A percentile compares a stretch with the other conserved stretches of the same genome.
phyloP scores from a whole-genome alignment of 1,140 invertebrate genomes.

The Metopolophium dirhodum region DNA sequence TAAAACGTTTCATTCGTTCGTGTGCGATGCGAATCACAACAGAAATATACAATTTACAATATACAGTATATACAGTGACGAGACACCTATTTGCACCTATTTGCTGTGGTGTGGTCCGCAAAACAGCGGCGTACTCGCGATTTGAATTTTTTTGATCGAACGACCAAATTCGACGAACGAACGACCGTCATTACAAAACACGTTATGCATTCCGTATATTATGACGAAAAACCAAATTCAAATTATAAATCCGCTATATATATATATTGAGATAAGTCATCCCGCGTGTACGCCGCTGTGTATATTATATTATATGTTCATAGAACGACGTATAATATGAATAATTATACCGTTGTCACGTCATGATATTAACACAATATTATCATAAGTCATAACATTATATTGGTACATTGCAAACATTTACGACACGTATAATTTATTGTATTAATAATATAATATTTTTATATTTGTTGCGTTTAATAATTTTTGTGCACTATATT shows the following conservation, averaged over 20 bases:
- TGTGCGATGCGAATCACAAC: not conserved
- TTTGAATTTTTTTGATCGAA: not conserved
- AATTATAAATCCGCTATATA: not conserved
- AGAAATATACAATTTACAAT: not conserved
- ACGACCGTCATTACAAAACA: not conserved
- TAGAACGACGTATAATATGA: too few relatives aligned
- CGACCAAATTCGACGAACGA: not conserved
- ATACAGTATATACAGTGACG: not conserved
- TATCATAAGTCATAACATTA: not conserved
- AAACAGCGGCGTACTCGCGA: not conserved
- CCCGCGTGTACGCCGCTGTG: not conserved
- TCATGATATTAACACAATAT: not conserved
- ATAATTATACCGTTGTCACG: not conserved
- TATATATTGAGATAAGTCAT: not conserved
- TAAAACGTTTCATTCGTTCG: not conserved
- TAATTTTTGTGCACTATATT: not conserved
- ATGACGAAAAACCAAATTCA: not conserved
- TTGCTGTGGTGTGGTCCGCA: not conserved
- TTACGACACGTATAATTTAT: not conserved
- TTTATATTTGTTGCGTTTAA: not conserved
- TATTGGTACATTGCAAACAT: not conserved
- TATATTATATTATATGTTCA: not conserved
- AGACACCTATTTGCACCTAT: not conserved
- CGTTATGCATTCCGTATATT: not conserved
- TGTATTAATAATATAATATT: not conserved